Evolutionary conservation across 2,113 vertebrate genomes (phyloP), one percentile per base, ranked within the genome.

Genomic region (Bufo bufo): DNA sequence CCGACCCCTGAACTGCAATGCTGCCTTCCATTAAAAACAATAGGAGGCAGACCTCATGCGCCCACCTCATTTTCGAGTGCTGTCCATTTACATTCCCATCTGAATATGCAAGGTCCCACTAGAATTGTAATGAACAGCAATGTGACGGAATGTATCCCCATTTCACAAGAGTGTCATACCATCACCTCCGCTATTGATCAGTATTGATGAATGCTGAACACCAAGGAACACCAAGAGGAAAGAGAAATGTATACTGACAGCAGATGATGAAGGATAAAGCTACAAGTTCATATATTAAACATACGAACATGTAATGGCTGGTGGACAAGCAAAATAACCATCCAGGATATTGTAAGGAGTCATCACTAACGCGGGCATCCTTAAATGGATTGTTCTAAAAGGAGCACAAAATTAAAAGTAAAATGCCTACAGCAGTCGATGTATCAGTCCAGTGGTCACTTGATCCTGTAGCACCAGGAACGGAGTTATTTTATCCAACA

Each of bases 111-210:
- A 81, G 0, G 8, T 43, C 79, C 56, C 9, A 12, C 16, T 58
- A 45, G 56, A n/a, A 81, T 61, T 45, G 58, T 61, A 45, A 45
- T 61, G 33, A 58, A 61, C 79, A 58, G 54, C 56, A 74, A 17
- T 17, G 50, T 74, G 47, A 45, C 47, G 9, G 52, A 19, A 85
- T 14, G 52, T 19, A 59, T 85, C 52, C 54, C 85, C 75, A 58
- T 79, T 66, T 69, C 23, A 69, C 50, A 7, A 11, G 19, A 49
- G 19, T 86, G 85, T 86, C 85, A 86, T 17, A 6, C 65, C 10
- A 63, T 52, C 63, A 71, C 65, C 77, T 69, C 33, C 14, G 0
- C 8, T 87, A 81, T 87, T 87, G 77, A 80, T 69, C 20, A 54
- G 14, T 17, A 65, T 45, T 79, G 20, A n/a, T 63, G 17, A 20